These are phyloP conservation scores for Tetranychus cinnabarinus DNA, from an alignment of 1,140 invertebrate species.

Conservation along the genomic window DNA sequence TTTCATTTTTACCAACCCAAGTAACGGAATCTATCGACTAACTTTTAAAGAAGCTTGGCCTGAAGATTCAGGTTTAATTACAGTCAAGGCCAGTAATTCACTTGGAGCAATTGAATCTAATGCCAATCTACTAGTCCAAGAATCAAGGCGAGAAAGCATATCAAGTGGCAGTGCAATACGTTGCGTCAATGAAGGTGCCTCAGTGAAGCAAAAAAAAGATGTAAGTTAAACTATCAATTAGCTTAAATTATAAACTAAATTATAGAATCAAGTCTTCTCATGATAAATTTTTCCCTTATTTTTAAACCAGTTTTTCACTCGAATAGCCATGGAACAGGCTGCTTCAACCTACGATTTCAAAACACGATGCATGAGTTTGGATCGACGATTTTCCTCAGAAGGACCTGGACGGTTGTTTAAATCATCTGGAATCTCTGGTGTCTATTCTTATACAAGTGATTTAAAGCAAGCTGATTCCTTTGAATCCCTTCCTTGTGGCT, in stretches of 20 bases:
- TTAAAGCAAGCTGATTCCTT: neutral
- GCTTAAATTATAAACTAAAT: too few species aligned
- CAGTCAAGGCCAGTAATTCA: neutral
- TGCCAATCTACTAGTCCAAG: neutral
- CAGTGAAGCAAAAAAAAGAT: neutral
- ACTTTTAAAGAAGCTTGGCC: neutral
- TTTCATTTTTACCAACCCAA: neutral
- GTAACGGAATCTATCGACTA: neutral
- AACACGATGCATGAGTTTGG: neutral
- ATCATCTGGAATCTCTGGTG: neutral
- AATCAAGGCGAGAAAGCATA: neutral
- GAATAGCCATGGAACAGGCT: neutral
- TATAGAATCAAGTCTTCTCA: neutral
- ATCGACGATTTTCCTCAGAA: neutral
- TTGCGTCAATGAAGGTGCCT: neutral
- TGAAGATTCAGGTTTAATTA: neutral
- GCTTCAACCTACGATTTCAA: neutral
- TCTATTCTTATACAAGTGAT: neutral
- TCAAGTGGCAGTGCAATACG: neutral
- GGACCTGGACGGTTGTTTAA: neutral
- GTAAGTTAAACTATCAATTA: neutral
- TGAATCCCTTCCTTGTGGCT: neutral
- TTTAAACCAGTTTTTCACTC: neutral
- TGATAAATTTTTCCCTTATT: neutral
- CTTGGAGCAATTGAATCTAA: neutral